Percentiles rank a stretch among this genome's conserved stretches.
Evolutionary conservation across 2,888 invertebrate genomes (phyloP).

Genomic region (Agonum fuliginosum): DNA sequence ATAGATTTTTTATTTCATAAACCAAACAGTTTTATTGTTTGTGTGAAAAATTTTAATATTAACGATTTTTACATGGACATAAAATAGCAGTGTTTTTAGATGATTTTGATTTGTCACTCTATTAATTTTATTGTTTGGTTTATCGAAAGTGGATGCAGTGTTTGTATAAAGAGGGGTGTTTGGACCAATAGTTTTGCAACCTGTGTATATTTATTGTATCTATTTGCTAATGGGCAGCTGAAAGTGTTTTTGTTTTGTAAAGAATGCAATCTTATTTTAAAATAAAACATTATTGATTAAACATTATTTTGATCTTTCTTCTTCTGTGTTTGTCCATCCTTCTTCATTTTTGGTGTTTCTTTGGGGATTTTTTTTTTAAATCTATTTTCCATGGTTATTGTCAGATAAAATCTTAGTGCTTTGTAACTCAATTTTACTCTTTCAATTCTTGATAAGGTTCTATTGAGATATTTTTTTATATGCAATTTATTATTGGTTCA

Average conservation of each 20-base stretch:
- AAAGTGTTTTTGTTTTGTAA: slow-evolving; percentile 59
- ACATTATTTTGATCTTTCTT: slow-evolving; percentile 26
- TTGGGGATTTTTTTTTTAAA: too few relatives aligned
- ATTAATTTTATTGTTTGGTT: slow-evolving; percentile 48
- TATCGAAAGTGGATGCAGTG: slow-evolving; percentile 46
- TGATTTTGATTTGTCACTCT: slow-evolving; percentile 48
- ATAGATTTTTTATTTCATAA: slow-evolving; percentile 51
- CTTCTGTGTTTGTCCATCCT: slow-evolving; percentile 43
- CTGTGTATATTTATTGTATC: slow-evolving; percentile 58
- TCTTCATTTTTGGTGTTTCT: not conserved
- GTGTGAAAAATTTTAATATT: slow-evolving; percentile 56
- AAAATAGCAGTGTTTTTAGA: slow-evolving; percentile 48
- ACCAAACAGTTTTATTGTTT: slow-evolving; percentile 57
- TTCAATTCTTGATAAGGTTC: too few relatives aligned
- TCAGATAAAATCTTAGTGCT: too few relatives aligned
- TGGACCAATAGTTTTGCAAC: slow-evolving; percentile 59
- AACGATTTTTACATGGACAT: slow-evolving; percentile 57
- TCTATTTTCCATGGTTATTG: not conserved
- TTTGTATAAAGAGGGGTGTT: slow-evolving; percentile 58
- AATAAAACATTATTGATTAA: slow-evolving; percentile 59
- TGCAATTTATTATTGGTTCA: too few relatives aligned
- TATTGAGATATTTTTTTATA: too few relatives aligned
- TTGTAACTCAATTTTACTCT: not conserved
- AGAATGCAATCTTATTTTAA: slow-evolving; percentile 57
- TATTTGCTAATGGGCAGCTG: slow-evolving; percentile 59